Evolutionary conservation across 2,888 invertebrate genomes (phyloP), one percentile per base, ranked within the genome.

Genomic region (Acanthacorydalis orientalis): DNA sequence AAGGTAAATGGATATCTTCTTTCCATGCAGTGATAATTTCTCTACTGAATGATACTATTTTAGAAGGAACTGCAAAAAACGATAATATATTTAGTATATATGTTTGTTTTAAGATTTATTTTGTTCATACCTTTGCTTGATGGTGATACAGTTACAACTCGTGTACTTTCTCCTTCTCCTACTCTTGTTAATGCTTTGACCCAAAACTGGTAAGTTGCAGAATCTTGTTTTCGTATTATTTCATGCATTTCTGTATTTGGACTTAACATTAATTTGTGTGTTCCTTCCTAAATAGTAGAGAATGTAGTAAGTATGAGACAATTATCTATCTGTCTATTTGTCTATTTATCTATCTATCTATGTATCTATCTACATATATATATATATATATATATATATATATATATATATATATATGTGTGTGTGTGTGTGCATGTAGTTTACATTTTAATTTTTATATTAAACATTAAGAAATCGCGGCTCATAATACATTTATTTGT

Each of bases 41-140:
- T 51, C 79, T 74, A 54, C 87, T 86, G 65, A 92, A 92, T 44
- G 90, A 90, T 3, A 89, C 85, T 61, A 93, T 90, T 63, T 80
- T 74, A 35, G 91, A 91, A 41, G 90, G 85, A 49, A 90, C 90
- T 74, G 12, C 10, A 16, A 23, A 8, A 43, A 7, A 23, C 2
- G 6, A n/a, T 6, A 41, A 42, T 40, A 43, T 23, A 16, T 47
- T 4, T 14, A 31, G 42, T 16, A 4, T 44, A 44, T 12, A 40
- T 35, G 2, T 12, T 44, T 48, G 32, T 33, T 31, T 44, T 14
- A 10, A 23, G n/a, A 3, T 37, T 1, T 41, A 2, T 2, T 11
- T 6, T 12, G 7, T 44, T 44, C 8, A 9, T 58, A 73, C 74
- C 73, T 66, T 78, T 80, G 57, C 80, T 80, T 40, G 80, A 77